phyloP scores from a whole-genome alignment of 2,888 invertebrate genomes.

The Himalopsyche kuldschensis region DNA sequence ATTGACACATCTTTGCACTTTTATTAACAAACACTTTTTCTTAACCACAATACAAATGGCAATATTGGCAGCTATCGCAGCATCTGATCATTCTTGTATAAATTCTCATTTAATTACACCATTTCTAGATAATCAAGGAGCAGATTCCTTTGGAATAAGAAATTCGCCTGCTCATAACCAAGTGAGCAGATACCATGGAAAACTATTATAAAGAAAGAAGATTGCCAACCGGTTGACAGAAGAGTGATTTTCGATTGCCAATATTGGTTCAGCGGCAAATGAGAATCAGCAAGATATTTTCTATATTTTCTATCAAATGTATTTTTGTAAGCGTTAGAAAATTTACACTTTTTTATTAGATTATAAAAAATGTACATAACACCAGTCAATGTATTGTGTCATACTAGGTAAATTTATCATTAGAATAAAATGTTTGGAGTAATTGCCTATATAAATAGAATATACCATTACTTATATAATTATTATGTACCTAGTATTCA shows the following conservation, averaged over 20 bases:
- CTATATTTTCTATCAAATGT: not conserved
- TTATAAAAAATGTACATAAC: not conserved
- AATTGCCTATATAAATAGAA: not conserved
- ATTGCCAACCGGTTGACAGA: not conserved
- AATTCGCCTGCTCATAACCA: not conserved
- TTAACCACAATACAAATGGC: too few relatives aligned
- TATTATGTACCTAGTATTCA: not conserved
- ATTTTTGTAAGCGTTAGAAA: not conserved
- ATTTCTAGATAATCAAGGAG: conserved; percentile 70
- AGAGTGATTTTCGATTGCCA: not conserved
- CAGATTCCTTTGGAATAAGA: conserved; percentile 70
- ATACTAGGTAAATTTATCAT: not conserved
- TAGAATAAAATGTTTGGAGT: not conserved
- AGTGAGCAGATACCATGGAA: conserved; percentile 41
- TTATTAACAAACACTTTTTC: too few relatives aligned
- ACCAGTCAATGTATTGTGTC: not conserved
- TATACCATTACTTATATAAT: not conserved
- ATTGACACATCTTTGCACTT: too few relatives aligned
- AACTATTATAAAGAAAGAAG: not conserved
- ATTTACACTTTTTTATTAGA: not conserved
- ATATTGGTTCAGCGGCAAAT: not conserved
- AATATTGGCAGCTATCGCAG: too few relatives aligned
- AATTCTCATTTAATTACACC: conserved; percentile 35
- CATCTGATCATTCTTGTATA: too few relatives aligned
- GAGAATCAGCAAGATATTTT: not conserved